These are phyloP conservation scores for Brachionus rubens DNA, from an alignment of 1,140 invertebrate species.

Conservation along the genomic window DNA sequence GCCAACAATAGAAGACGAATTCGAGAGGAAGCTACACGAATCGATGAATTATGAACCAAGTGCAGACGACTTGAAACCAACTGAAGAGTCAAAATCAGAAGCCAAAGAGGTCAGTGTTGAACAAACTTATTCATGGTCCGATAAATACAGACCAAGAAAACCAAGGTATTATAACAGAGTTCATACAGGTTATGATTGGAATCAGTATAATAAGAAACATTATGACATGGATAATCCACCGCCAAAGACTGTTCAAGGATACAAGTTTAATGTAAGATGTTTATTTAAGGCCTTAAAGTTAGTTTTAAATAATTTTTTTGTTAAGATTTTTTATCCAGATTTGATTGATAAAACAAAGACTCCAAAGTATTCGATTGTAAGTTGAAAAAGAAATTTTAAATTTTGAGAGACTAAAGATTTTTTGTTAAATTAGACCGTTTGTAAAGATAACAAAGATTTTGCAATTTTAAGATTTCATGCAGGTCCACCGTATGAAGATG, in stretches of 20 bases:
- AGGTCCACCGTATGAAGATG: slow-evolving; percentile 97
- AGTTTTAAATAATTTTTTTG: slow-evolving; percentile 42
- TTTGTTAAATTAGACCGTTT: slow-evolving; percentile 73
- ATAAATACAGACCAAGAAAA: slow-evolving; percentile 94
- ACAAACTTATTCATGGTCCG: slow-evolving; percentile 85
- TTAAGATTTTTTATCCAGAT: slow-evolving; percentile 94
- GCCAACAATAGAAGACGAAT: slow-evolving; percentile 29
- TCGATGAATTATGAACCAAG: slow-evolving; percentile 15
- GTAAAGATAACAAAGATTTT: slow-evolving; percentile 88
- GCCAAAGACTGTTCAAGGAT: slow-evolving; percentile 98
- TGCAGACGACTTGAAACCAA: slow-evolving; percentile 48
- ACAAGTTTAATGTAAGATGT: slow-evolving; percentile 85
- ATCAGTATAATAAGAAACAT: slow-evolving; percentile 99
- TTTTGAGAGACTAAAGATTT: slow-evolving; percentile 47
- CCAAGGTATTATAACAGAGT: slow-evolving; percentile 93
- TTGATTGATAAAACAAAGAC: slow-evolving; percentile 90
- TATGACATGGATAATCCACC: slow-evolving; percentile 99
- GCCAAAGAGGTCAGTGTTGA: slow-evolving; percentile 76
- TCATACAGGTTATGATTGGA: slow-evolving; percentile 95
- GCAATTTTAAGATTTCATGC: slow-evolving; percentile 88
- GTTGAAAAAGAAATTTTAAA: neutral
- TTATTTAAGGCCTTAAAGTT: neutral
- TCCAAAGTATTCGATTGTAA: slow-evolving; percentile 80
- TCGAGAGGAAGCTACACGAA: slow-evolving; percentile 16
- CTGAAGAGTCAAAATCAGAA: slow-evolving; percentile 65